Base-by-base conservation (phyloP, 37 sponge, comb jelly and placozoan species). In the Chondrosia reniformis region DNA sequence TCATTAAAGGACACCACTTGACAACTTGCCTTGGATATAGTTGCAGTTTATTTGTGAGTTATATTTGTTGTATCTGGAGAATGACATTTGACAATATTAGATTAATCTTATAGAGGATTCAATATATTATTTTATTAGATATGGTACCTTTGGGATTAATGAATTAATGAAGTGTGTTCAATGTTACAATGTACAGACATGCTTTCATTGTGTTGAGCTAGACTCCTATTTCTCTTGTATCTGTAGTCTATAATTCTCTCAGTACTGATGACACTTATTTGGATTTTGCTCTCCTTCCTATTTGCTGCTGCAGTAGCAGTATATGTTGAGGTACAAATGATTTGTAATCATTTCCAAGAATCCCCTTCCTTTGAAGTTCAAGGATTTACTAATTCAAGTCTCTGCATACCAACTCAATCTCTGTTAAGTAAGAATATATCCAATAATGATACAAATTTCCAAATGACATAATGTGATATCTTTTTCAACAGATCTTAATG, bases 41-140 rank as follows among this genome's bases (percentile, higher is more conserved):
- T 37, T 80, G 79, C 57, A 85, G 85, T 56, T 42, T 79, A 2
- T 63, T 43, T 22, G 91, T 90, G 46, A 79, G 86, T 72, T 69
- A 69, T 44, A n/a, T n/a, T n/a, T 49, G 15, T 15, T 15, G 15
- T 49, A 10, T 15, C 52, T 49, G 15, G 10, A 49, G 52, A 19
- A 15, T n/a, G n/a, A n/a, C n/a, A n/a, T n/a, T n/a, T n/a, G n/a
- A n/a, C n/a, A n/a, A n/a, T n/a, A n/a, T n/a, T n/a, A n/a, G n/a
- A n/a, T n/a, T n/a, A n/a, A n/a, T n/a, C n/a, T n/a, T n/a, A n/a
- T n/a, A n/a, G n/a, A n/a, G n/a, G n/a, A n/a, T n/a, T n/a, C n/a
- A n/a, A n/a, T n/a, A n/a, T n/a, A n/a, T n/a, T n/a, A n/a, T n/a
- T n/a, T n/a, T n/a, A n/a, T n/a, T n/a, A n/a, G n/a, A n/a, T n/a